Evolutionary conservation across 37 sponge, comb jelly and placozoan genomes (phyloP).

Genomic region (Halichondria panicea): DNA sequence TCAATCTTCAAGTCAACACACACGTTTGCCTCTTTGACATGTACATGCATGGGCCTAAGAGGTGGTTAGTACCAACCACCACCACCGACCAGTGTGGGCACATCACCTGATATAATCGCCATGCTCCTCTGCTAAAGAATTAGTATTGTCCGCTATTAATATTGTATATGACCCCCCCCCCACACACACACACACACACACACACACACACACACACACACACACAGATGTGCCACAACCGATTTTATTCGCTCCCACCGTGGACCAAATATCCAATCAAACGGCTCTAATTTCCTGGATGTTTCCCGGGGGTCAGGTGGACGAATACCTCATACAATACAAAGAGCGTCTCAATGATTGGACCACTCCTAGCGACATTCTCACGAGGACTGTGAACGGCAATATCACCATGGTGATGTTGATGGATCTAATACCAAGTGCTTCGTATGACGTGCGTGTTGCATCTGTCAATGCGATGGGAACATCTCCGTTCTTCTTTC

Average conservation of each 20-base stretch:
- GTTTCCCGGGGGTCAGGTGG: slow-evolving; percentile 12
- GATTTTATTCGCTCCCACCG: not conserved
- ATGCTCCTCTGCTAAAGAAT: too few relatives aligned
- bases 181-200: too few relatives aligned
- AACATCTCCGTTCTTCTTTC: not conserved
- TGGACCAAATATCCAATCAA: not conserved
- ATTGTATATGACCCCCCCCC: too few relatives aligned
- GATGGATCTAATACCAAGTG: not conserved
- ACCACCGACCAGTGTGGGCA: too few relatives aligned
- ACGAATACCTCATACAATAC: not conserved
- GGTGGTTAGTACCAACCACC: too few relatives aligned
- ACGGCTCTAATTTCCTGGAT: not conserved
- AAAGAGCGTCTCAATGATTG: not conserved
- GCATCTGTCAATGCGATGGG: not conserved
- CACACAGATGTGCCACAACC: slow-evolving; percentile 9
- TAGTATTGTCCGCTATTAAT: not conserved
- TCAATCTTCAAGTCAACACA: too few relatives aligned
- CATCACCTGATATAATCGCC: too few relatives aligned
- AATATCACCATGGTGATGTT: not conserved
- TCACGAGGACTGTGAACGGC: not conserved
- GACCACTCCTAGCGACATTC: not conserved
- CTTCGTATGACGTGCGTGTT: not conserved
- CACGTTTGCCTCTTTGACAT: too few relatives aligned
- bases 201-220: slow-evolving; percentile 28
- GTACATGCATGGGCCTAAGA: too few relatives aligned